Base-by-base conservation (phyloP, 2,888 invertebrate species). In the Lobophora halterata region DNA sequence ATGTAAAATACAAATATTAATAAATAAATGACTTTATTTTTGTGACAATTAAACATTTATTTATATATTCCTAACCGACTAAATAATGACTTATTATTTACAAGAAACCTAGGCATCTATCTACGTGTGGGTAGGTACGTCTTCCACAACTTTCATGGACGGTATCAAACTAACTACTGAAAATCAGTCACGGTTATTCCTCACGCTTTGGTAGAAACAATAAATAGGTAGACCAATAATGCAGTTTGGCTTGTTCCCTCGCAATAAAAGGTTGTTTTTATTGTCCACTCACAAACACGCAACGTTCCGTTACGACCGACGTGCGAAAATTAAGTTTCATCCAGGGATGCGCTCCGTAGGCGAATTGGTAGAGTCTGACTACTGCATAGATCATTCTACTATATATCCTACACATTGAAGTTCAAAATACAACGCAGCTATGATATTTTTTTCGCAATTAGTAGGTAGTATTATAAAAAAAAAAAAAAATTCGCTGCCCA, bases 261-360 rank as follows among this genome's bases (percentile, higher is more conserved):
- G 50, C 49, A 61, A 63, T 65, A 69, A 65, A 62, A 58, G 58
- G 55, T 61, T 63, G 58, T 54, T 65, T 65, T 62, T 65, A 66
- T 58, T 63, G 57, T 59, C 53, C 61, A 63, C 62, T 65, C 62
- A 65, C 66, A 65, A 66, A 65, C 61, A 58, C 68, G 70, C 67
- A 67, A 57, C 53, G 58, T 65, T 60, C 53, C 57, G 55, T 59
- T 50, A 62, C 59, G 58, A 61, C 36, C 44, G 46, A 58, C 55
- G 56, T 56, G 57, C 56, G 60, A 59, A 69, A 69, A 70, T 71
- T 68, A 65, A 64, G 65, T 71, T 71, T 65, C 41, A 45, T 60
- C 52, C 55, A 43, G 52, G 49, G 48, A 57, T 53, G 50, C 50
- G 42, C 49, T 46, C n/a, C 42, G 25, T 45, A 18, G 35, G 27